Base-by-base conservation (phyloP, 1,140 invertebrate species). In the Macrocentrus cingulum region DNA sequence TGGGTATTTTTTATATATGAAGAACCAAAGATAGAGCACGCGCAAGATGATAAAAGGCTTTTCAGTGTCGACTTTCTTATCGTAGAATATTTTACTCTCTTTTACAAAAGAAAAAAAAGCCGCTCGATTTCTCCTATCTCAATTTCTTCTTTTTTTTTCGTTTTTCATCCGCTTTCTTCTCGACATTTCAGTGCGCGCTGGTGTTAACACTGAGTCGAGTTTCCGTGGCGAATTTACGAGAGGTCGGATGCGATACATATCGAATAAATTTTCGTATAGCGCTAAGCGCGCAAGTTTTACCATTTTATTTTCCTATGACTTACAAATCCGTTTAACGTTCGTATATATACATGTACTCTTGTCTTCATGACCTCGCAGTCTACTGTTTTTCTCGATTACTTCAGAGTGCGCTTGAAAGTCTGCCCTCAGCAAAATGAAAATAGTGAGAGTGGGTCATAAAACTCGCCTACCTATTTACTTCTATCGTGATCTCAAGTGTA, bases 241-340 rank as follows among this genome's bases (percentile, higher is more conserved):
- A 25, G 39, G 45, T 25, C 15, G 45, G 11, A 29, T 25, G 39
- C 4, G 41, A 34, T 56, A 56, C 29, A 55, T 44, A 15, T 56
- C 42, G 16, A 29, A 48, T 23, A 44, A 57, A 50, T 57, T 57
- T 49, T 16, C 29, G 11, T 8, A 19, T 20, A 13, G 11, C 13
- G 9, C n/a, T 16, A 32, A 19, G 34, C 20, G 11, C 13, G 9
- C n/a, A 25, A 32, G n/a, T 25, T 57, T 37, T 20, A 34, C 18
- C 25, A 29, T 18, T 37, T 25, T 32, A 4, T 22, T n/a, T 37
- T 55, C 54, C 48, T 63, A 63, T 63, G 61, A 65, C 54, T 65
- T 65, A 63, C 61, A 61, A 63, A 65, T 65, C 61, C 48, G 52
- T 61, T 65, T 65, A 63, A 65, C 51, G 44, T 34, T 22, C 25